Evolutionary conservation across 2,888 invertebrate species (phyloP).

Genomic region (Spicauda simplicius): DNA sequence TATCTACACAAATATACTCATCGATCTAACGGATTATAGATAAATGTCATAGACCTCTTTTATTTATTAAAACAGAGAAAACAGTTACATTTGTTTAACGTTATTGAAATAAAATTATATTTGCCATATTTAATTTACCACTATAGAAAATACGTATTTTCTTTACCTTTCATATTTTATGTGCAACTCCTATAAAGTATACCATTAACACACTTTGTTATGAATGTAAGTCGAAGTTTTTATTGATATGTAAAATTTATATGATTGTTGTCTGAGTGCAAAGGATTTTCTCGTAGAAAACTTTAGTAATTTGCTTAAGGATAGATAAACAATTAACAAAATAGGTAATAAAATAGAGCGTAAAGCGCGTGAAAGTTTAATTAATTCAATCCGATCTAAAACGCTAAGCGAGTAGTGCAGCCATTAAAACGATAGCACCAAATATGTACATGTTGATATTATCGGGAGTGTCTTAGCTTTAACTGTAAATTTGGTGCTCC

Average conservation of each 20-base stretch:
- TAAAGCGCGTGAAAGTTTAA: slow-evolving; percentile 46
- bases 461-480: slow-evolving; percentile 37
- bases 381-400: slow-evolving; percentile 44
- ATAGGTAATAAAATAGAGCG: slow-evolving; percentile 38
- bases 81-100: too few relatives aligned
- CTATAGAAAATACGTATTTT: too few relatives aligned
- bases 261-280: too few relatives aligned
- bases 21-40: neutral
- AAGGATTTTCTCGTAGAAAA: neutral
- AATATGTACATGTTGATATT: slow-evolving; percentile 44
- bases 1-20: slow-evolving; percentile 23
- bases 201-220: too few relatives aligned
- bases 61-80: too few relatives aligned
- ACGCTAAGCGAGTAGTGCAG: slow-evolving; percentile 40
- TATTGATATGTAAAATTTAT: too few relatives aligned
- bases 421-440: slow-evolving; percentile 44
- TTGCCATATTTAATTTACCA: too few relatives aligned
- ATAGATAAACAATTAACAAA: slow-evolving; percentile 25
- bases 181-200: too few relatives aligned
- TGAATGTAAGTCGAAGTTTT: too few relatives aligned
- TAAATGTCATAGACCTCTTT: too few relatives aligned
- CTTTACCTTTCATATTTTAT: too few relatives aligned
- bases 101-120: too few relatives aligned
- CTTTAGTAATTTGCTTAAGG: slow-evolving; percentile 2
- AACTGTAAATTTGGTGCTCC: slow-evolving; percentile 34